Evolutionary conservation across 92 coral and sea anemone species (phyloP).

Genomic region (Palythoa heliodiscus): DNA sequence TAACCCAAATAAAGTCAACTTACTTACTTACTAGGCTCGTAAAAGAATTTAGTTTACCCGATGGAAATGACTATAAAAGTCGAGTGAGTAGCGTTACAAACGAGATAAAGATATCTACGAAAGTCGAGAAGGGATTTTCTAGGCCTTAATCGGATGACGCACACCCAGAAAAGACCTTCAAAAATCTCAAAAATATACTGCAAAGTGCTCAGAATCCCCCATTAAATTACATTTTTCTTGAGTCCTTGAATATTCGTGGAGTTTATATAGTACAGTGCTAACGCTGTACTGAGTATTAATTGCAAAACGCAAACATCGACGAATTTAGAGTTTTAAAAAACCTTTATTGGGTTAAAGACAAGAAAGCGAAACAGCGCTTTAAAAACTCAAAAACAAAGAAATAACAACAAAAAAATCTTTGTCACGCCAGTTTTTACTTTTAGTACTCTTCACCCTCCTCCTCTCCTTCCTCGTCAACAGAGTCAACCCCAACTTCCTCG

Average conservation of each 20-base stretch:
- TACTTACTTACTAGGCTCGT: too few species aligned
- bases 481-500: conserved; percentile 75
- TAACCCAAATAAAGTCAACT: too few species aligned
- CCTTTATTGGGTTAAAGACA: background rate
- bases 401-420: background rate
- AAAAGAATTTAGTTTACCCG: too few species aligned
- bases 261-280: background rate
- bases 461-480: conserved; percentile 63
- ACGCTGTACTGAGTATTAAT: background rate
- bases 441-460: conserved; percentile 84
- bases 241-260: background rate
- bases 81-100: too few species aligned
- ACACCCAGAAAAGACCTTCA: too few species aligned
- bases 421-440: background rate
- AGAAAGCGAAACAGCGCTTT: background rate
- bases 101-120: too few species aligned
- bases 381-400: background rate
- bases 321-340: background rate
- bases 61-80: too few species aligned
- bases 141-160: too few species aligned
- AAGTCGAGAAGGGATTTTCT: too few species aligned
- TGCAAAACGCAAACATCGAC: background rate
- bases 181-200: too few species aligned
- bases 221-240: too few species aligned
- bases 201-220: too few species aligned